Evolutionary conservation across 1,140 invertebrate genomes (phyloP).

Genomic region (Scaptodrosophila lebanonensis): DNA sequence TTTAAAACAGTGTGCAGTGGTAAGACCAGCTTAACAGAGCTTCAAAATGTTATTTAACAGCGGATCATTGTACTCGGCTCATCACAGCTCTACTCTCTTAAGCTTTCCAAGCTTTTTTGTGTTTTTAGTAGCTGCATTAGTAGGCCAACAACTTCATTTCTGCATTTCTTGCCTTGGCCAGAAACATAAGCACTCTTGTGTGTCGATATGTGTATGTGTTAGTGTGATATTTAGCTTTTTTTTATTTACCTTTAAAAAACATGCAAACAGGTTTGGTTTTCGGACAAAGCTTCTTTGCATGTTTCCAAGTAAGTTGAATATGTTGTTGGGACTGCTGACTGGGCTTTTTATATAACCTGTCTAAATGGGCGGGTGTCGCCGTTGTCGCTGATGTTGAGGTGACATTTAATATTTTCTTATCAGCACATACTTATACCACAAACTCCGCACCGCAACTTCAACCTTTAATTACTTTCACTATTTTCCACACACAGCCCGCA

Average conservation of each 20-base stretch:
- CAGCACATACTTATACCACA: conserved; percentile 3
- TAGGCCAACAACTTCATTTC: conserved; percentile 62
- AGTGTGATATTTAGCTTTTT: conserved; percentile 11
- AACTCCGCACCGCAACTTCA: conserved; percentile 59
- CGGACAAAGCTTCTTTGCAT: conserved; percentile 16
- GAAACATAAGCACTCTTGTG: conserved; percentile 47
- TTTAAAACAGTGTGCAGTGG: conserved; percentile 11
- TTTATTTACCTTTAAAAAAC: conserved; percentile 48
- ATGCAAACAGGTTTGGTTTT: conserved; percentile 45
- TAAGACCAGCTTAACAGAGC: conserved; percentile 30
- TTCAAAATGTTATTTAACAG: conserved; percentile 20
- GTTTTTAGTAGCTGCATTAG: conserved; percentile 42
- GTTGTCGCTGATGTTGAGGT: conserved; percentile 21
- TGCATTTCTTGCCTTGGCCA: conserved; percentile 38
- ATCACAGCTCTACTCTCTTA: background rate
- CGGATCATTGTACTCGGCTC: conserved; percentile 4
- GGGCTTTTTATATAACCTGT: conserved; percentile 41
- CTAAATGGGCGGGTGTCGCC: conserved; percentile 29
- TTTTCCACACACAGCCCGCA: conserved; percentile 43
- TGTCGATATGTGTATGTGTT: conserved; percentile 10
- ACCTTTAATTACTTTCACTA: conserved; percentile 66
- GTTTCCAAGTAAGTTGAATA: conserved; percentile 49
- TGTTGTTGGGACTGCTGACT: conserved; percentile 21
- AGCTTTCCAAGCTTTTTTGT: conserved; percentile 17
- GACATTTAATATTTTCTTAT: conserved; percentile 45